Evolutionary conservation across 2,113 vertebrate species (phyloP).

Genomic region (Scopus umbretta): DNA sequence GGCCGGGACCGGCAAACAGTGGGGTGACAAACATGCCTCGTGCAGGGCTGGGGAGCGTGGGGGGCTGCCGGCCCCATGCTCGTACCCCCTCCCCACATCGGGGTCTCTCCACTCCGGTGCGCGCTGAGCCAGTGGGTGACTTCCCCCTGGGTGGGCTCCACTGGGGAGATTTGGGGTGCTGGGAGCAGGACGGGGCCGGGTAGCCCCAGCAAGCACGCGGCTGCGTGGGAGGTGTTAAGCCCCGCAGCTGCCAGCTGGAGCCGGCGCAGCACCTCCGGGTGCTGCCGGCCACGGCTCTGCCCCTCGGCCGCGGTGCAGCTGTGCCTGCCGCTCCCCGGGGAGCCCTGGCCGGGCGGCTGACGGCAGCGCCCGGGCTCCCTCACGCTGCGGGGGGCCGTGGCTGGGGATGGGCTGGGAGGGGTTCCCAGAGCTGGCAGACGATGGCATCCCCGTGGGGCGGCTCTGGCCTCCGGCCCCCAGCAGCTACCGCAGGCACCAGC

Average conservation of each 20-base stretch:
- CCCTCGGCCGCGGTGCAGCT: background rate
- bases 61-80: background rate
- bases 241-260: background rate
- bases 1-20: background rate
- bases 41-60: background rate
- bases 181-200: background rate
- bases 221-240: background rate
- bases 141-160: background rate
- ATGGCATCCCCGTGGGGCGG: fast-evolving
- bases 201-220: background rate
- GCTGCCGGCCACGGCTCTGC: background rate
- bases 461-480: background rate
- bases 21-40: background rate
- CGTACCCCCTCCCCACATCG: fast-evolving
- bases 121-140: fast-evolving
- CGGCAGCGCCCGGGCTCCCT: background rate
- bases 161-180: background rate
- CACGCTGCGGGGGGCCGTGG: fast-evolving
- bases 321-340: background rate
- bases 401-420: background rate
- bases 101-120: background rate
- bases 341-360: background rate
- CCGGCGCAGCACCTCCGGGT: background rate
- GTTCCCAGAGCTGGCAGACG: fast-evolving
- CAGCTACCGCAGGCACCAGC: fast-evolving